Conservation (phyloP, 2,113 vertebrate species). For the Gracilinanus agilis region DNA sequence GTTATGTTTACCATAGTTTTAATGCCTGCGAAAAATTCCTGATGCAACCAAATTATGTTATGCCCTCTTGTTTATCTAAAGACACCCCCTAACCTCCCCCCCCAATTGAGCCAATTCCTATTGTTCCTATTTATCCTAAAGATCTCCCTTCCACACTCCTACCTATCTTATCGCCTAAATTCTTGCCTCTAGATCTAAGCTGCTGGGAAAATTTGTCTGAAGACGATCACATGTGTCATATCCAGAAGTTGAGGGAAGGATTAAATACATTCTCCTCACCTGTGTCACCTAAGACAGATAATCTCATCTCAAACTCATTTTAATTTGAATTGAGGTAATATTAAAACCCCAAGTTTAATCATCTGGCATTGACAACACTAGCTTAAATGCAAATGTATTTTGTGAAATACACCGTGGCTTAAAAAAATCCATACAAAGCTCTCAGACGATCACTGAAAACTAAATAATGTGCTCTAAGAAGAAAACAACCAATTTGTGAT, state of each 20-base stretch:
- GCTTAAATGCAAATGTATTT: slow-evolving; percentile 46
- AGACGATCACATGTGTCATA: not conserved
- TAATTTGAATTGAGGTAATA: slow-evolving; percentile 54
- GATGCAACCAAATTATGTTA: slow-evolving; percentile 87
- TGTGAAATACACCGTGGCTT: slow-evolving; percentile 70
- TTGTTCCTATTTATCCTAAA: slow-evolving; percentile 78
- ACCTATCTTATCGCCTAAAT: slow-evolving; percentile 13
- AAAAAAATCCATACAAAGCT: slow-evolving; percentile 75
- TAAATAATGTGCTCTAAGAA: slow-evolving; percentile 77
- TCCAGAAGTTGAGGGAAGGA: slow-evolving; percentile 39
- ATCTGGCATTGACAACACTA: slow-evolving; percentile 39
- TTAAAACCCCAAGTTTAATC: slow-evolving; percentile 71
- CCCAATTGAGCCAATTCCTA: slow-evolving; percentile 80
- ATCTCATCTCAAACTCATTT: slow-evolving; percentile 24
- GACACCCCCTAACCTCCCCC: slow-evolving; percentile 57
- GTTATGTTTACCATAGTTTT: slow-evolving; percentile 90
- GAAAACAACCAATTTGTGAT: slow-evolving; percentile 78
- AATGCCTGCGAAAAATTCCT: slow-evolving; percentile 89
- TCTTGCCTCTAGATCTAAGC: slow-evolving; percentile 39
- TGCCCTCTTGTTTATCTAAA: slow-evolving; percentile 87
- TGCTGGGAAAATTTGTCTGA: slow-evolving; percentile 22
- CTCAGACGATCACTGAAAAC: slow-evolving; percentile 67
- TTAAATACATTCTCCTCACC: not conserved
- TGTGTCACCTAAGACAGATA: slow-evolving; percentile 4
- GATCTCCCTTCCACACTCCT: slow-evolving; percentile 67